Percentiles rank a stretch among this genome's conserved stretches.
Evolutionary conservation across 2,113 vertebrate genomes (phyloP).

Genomic region (Haemorhous mexicanus): DNA sequence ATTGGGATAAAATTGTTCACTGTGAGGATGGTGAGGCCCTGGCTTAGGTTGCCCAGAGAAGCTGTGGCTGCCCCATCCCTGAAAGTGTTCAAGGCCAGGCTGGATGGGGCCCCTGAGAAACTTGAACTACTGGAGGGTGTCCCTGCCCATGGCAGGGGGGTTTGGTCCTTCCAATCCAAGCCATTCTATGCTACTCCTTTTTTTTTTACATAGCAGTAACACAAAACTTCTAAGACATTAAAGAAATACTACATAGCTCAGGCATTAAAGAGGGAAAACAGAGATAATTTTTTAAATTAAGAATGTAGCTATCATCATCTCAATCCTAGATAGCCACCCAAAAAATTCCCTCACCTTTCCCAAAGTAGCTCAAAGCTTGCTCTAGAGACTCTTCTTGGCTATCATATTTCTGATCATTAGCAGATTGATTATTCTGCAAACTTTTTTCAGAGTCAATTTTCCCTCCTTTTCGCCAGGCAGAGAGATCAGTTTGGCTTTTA

Average conservation of each 20-base stretch:
- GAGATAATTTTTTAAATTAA: not conserved
- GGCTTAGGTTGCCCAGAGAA: not conserved
- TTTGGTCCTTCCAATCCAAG: not conserved
- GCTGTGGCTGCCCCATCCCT: not conserved
- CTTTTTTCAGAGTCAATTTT: not conserved
- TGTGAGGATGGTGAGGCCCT: not conserved
- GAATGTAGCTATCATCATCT: not conserved
- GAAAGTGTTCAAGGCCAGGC: not conserved
- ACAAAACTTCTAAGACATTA: not conserved
- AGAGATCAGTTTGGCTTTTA: slow-evolving; percentile 44
- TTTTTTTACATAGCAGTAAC: not conserved
- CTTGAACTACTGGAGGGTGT: not conserved
- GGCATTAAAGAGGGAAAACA: not conserved
- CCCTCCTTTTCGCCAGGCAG: not conserved
- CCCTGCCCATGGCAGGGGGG: not conserved
- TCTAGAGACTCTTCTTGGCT: slow-evolving; percentile 62
- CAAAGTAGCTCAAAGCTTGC: slow-evolving; percentile 79
- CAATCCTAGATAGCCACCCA: not conserved
- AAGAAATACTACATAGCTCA: not conserved
- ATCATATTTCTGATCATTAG: slow-evolving; percentile 2
- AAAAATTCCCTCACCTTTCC: slow-evolving; percentile 60
- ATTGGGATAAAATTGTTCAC: not conserved
- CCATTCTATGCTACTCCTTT: not conserved
- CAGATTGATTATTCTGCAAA: not conserved
- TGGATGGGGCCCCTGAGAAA: not conserved